Conservation (phyloP, 2,888 invertebrate genomes). For the Pachycephus smyrnensis region DNA sequence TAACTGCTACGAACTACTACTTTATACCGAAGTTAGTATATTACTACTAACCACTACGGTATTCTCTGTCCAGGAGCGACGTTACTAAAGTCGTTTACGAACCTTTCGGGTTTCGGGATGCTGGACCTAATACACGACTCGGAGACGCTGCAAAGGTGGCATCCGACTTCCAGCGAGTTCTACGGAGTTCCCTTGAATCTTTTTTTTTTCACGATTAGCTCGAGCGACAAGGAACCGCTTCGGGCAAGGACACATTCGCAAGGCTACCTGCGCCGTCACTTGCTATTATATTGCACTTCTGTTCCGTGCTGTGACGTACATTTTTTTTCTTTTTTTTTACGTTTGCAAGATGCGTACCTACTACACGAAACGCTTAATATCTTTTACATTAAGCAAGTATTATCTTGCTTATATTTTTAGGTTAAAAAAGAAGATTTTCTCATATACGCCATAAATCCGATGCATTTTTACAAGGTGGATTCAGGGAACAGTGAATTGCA, state of each 20-base stretch:
- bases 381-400: not conserved
- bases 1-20: not conserved
- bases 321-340: not conserved
- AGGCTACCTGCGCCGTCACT: conserved; percentile 25
- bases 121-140: not conserved
- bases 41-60: not conserved
- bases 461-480: not conserved
- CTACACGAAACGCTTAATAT: not conserved
- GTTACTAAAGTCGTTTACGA: not conserved
- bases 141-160: not conserved
- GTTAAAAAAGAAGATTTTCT: not conserved
- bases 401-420: not conserved
- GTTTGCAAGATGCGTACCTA: not conserved
- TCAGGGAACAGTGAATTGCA: not conserved
- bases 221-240: conserved; percentile 30
- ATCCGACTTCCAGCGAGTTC: not conserved
- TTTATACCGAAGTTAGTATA: not conserved
- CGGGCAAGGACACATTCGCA: conserved; percentile 36
- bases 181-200: not conserved
- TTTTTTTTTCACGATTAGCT: not conserved
- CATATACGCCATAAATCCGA: not conserved
- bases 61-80: not conserved
- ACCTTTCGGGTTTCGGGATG: not conserved
- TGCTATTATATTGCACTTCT: conserved; percentile 16
- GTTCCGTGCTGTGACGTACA: conserved; percentile 8